A percentile compares a stretch with the other conserved stretches of the same genome.
These are phyloP conservation scores for Drosophila punjabiensis DNA, from an alignment of 1,140 invertebrate species.

Conservation along the genomic window DNA sequence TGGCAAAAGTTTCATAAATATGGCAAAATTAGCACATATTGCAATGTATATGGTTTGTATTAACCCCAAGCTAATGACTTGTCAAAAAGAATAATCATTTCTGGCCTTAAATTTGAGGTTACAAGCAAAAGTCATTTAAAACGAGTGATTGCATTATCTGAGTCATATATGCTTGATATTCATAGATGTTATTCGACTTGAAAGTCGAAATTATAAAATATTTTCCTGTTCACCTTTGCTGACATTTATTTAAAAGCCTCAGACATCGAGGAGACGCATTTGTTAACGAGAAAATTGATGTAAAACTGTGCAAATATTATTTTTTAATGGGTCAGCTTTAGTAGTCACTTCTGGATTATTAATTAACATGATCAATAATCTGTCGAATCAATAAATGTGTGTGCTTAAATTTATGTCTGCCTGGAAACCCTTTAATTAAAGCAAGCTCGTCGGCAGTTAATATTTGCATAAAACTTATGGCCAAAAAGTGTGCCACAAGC, in stretches of 20 bases:
- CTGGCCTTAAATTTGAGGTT: not conserved
- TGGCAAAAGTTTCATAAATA: not conserved
- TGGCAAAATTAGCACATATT: not conserved
- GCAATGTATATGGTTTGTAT: not conserved
- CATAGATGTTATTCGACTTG: constrained; percentile 17
- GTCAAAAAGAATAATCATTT: constrained; percentile 1
- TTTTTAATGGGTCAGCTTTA: not conserved
- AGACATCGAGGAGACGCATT: constrained; percentile 5
- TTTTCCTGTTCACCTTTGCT: constrained; percentile 23
- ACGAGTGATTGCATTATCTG: constrained; percentile 13
- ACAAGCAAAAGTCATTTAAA: not conserved
- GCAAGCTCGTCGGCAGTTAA: not conserved
- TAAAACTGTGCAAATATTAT: not conserved
- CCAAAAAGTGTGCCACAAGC: constrained; percentile 28
- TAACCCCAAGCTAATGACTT: not conserved
- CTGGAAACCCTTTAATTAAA: constrained; percentile 25
- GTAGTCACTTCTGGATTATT: not conserved
- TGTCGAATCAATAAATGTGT: not conserved
- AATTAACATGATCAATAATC: not conserved
- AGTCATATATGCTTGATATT: constrained; percentile 22
- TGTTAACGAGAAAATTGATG: not conserved
- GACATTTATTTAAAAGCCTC: constrained; percentile 11
- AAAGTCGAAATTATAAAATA: constrained; percentile 22
- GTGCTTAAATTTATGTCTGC: not conserved
- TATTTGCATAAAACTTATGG: constrained; percentile 29